phyloP scores from a whole-genome alignment of 2,113 vertebrate species.

The Cathartes aura region DNA sequence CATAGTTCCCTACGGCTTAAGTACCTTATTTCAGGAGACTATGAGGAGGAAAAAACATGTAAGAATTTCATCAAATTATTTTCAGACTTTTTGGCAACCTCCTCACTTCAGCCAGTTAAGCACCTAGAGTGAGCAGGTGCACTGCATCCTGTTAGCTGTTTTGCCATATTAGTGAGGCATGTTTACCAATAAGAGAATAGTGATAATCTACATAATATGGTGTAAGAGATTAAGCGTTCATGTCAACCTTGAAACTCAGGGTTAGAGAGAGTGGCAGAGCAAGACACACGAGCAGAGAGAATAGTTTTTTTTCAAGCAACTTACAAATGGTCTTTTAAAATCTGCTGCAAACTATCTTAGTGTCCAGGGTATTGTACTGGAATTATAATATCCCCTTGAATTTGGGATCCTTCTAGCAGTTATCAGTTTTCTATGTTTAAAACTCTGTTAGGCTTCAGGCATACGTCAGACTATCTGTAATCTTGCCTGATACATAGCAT shows the following conservation, averaged over 20 bases:
- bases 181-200: background rate
- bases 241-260: background rate
- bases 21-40: background rate
- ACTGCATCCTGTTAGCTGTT: background rate
- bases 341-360: background rate
- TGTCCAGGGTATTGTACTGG: background rate
- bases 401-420: background rate
- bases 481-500: background rate
- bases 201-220: background rate
- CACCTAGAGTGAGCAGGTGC: background rate
- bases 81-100: background rate
- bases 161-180: background rate
- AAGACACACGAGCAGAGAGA: background rate
- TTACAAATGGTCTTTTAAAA: background rate
- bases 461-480: background rate
- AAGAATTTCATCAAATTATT: background rate
- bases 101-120: background rate
- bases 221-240: background rate
- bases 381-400: background rate
- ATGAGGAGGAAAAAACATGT: background rate
- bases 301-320: background rate
- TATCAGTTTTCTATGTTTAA: background rate
- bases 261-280: background rate
- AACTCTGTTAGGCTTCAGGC: background rate
- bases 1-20: background rate